Percentiles rank a stretch among this genome's conserved stretches.
Evolutionary conservation across 2,888 invertebrate genomes (phyloP).

Genomic region (Sesamia inferens): DNA sequence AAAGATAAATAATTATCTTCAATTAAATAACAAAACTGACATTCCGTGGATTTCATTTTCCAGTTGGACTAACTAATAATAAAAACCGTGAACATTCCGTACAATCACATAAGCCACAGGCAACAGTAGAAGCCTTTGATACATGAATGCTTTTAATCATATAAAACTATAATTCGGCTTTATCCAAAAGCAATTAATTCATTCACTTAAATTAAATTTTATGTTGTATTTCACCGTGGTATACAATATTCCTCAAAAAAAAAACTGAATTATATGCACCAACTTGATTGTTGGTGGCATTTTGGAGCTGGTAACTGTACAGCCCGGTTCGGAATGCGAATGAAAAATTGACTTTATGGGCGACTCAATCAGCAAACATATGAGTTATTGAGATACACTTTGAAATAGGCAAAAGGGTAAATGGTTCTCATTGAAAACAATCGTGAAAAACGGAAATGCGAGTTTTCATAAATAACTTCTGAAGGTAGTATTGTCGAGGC

Average conservation of each 20-base stretch:
- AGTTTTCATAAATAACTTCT: background rate
- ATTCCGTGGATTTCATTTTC: background rate
- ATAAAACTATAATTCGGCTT: no score
- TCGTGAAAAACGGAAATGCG: background rate
- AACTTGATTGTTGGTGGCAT: no score
- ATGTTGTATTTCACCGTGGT: no score
- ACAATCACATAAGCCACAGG: slow-evolving; percentile 4
- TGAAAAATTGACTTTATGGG: slow-evolving; percentile 2
- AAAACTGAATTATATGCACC: no score
- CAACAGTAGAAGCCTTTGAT: background rate
- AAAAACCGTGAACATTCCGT: background rate
- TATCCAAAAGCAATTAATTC: no score
- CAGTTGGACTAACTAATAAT: background rate
- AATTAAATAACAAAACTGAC: background rate
- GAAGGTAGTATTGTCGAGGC: background rate
- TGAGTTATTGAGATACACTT: slow-evolving; percentile 9
- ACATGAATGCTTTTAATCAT: slow-evolving; percentile 34
- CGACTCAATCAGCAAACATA: background rate
- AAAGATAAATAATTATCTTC: background rate
- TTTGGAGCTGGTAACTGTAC: background rate
- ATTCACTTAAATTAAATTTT: no score
- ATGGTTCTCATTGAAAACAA: background rate
- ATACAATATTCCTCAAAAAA: no score
- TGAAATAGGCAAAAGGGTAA: background rate
- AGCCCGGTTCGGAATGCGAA: background rate